Evolutionary conservation across 2,797 vertebrate species (phyloP).

Genomic region (Falco cherrug): DNA sequence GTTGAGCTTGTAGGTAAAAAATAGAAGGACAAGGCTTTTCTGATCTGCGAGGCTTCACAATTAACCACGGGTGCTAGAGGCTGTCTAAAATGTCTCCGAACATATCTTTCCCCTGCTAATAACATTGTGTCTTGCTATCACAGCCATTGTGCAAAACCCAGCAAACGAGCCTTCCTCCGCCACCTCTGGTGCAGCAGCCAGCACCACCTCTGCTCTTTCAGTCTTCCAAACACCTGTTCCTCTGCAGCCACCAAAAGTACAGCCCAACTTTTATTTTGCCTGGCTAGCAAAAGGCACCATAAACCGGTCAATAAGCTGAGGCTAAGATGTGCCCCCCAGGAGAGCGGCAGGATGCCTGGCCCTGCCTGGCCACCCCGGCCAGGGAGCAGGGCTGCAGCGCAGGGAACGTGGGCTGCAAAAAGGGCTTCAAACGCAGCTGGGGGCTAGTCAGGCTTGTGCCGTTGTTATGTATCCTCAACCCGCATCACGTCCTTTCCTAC

Average conservation of each 20-base stretch:
- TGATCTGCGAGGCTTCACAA: neutral
- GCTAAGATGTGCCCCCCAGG: neutral
- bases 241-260: neutral
- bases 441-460: accelerated
- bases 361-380: neutral
- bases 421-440: neutral
- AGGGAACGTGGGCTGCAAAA: accelerated
- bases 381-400: neutral
- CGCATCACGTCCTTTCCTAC: neutral
- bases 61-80: neutral
- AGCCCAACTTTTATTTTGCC: neutral
- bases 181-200: neutral
- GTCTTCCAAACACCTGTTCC: neutral
- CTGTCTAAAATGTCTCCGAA: neutral
- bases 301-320: accelerated
- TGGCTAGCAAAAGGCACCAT: neutral
- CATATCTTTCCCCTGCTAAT: neutral
- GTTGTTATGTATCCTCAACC: neutral
- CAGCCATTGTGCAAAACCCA: neutral
- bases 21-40: neutral
- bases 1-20: neutral
- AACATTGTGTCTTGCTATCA: neutral
- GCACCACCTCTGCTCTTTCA: neutral
- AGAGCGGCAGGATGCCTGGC: neutral
- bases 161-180: neutral